A percentile compares a stretch with the other conserved stretches of the same genome.
Conservation (phyloP, 2,113 vertebrate genomes). For the Piprites chloris region DNA sequence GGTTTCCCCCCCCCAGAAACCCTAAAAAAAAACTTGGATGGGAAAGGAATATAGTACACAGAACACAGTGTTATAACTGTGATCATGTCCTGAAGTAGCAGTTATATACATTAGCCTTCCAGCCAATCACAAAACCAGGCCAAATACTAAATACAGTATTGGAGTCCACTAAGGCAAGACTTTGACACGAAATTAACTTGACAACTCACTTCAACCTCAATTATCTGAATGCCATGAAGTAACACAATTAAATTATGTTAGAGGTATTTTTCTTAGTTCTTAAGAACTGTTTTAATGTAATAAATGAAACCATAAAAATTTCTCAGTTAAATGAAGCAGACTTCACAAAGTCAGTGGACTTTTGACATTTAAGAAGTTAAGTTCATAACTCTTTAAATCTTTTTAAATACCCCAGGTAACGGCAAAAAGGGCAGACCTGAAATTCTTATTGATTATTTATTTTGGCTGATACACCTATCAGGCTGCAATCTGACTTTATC, state of each 20-base stretch:
- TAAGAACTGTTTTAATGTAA: not conserved
- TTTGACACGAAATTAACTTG: constrained; percentile 16
- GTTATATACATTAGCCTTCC: not conserved
- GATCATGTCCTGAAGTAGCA: constrained; percentile 5
- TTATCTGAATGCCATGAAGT: not conserved
- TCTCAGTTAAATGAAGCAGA: not conserved
- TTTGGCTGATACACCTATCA: not conserved
- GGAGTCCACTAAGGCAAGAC: not conserved
- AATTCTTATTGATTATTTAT: not conserved
- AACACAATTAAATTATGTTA: constrained; percentile 9
- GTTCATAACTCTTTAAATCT: not conserved
- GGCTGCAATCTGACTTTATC: not conserved
- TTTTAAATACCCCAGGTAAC: not conserved
- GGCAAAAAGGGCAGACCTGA: not conserved
- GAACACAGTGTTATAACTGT: not conserved
- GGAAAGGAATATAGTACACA: not conserved
- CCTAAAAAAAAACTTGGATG: constrained; percentile 29
- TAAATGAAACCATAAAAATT: not conserved
- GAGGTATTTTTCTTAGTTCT: not conserved
- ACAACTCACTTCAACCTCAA: constrained; percentile 24
- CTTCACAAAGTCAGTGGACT: not conserved
- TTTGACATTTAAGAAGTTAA: not conserved
- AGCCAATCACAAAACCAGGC: not conserved
- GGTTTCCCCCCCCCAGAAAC: not conserved
- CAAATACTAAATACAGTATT: not conserved